Base-by-base conservation (phyloP, 2,113 vertebrate genomes). In the Micromys minutus region DNA sequence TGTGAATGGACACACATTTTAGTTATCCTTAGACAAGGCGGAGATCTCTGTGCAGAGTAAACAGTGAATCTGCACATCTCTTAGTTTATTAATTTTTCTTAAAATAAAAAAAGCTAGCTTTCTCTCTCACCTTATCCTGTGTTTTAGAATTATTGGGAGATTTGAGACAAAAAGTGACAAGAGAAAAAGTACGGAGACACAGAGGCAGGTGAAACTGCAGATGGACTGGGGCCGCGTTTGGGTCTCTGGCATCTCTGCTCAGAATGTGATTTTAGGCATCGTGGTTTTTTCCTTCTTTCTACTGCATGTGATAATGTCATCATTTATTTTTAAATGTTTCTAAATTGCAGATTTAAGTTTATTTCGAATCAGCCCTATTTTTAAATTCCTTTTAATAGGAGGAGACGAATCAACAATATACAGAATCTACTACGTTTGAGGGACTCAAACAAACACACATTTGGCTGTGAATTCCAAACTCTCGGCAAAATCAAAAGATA, bases 401-500 rank as follows among this genome's bases (percentile, higher is more conserved):
- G 97, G 97, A 98, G 97, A 97, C 96, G 94, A 97, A 96, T 93
- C 94, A 96, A 97, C 93, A 65, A 95, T 94, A 90, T 95, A 97
- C 81, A 95, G 97, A 97, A 96, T 96, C 90, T 97, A 97, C 89
- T 98, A 93, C 97, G 95, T 97, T 96, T 97, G 95, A 97, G 95
- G 94, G 92, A 94, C 93, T 97, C 98, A 97, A 90, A 96, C 87
- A 96, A 96, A 95, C 90, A 90, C 52, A 97, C 97, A 96, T 98
- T 92, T 97, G 97, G 96, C 97, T 98, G 93, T 97, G 97, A 98
- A 98, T 98, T 98, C 97, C 94, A 96, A 98, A 97, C 87, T 97
- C 94, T 97, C 92, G 69, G 52, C 47, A 96, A 91, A 98, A 98
- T 96, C 89, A 81, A 90, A 69, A 92, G 76, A 75, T 69, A 87